A percentile compares a stretch with the other conserved stretches of the same genome.
Evolutionary conservation across 1,140 invertebrate genomes (phyloP).

Genomic region (Lasaia peninsularis): DNA sequence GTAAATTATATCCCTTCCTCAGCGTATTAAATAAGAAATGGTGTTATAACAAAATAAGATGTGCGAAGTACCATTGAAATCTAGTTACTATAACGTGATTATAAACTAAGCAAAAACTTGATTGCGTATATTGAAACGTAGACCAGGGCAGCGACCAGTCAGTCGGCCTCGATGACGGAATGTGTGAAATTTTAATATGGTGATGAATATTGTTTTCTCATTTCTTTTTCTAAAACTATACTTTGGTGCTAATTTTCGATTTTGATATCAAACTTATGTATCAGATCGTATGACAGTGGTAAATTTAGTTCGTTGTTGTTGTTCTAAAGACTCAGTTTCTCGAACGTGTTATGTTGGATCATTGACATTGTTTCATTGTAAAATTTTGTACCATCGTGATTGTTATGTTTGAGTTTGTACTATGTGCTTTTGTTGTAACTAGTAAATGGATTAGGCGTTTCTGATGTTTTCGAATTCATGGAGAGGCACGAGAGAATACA

Average conservation of each 20-base stretch:
- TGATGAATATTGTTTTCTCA: conserved; percentile 68
- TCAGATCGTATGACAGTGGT: conserved; percentile 35
- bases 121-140: conserved; percentile 45
- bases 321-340: conserved; percentile 38
- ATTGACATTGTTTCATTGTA: conserved; percentile 73
- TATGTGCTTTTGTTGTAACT: conserved; percentile 51
- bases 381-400: conserved; percentile 63
- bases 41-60: no score
- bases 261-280: conserved; percentile 41
- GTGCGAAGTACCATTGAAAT: no score
- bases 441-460: conserved; percentile 61
- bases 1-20: no score
- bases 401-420: conserved; percentile 67
- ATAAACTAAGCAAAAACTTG: neutral
- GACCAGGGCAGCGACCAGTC: conserved; percentile 66
- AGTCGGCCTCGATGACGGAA: conserved; percentile 74
- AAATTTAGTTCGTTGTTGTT: conserved; percentile 32
- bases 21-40: no score
- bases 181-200: conserved; percentile 74
- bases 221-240: conserved; percentile 40
- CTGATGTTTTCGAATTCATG: conserved; percentile 73
- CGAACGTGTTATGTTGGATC: conserved; percentile 61
- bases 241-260: conserved; percentile 41
- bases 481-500: conserved; percentile 66
- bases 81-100: no score